These are phyloP conservation scores for Diglossa cyanea DNA, from an alignment of 2,797 vertebrate genomes.

Conservation along the genomic window DNA sequence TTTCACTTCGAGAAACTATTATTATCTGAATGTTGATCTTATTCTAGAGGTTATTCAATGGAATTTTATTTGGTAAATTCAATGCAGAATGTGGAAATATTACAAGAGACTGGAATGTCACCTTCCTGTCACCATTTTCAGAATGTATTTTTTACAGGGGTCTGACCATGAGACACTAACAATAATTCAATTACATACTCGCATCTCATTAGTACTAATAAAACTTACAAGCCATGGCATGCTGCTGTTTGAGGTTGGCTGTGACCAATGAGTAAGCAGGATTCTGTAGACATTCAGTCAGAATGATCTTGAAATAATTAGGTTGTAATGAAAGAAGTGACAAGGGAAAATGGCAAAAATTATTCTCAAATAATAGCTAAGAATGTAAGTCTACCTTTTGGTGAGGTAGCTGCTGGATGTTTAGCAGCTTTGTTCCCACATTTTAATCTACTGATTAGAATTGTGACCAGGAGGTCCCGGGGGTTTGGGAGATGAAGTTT, in stretches of 20 bases:
- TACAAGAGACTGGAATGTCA: not conserved
- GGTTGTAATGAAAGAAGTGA: not conserved
- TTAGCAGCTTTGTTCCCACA: not conserved
- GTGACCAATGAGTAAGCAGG: not conserved
- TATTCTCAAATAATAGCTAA: not conserved
- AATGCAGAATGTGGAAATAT: not conserved
- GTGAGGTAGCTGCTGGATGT: not conserved
- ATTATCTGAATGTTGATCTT: not conserved
- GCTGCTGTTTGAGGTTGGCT: not conserved
- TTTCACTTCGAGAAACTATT: not conserved
- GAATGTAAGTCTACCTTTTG: not conserved
- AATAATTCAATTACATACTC: slow-evolving; percentile 6
- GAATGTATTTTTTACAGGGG: not conserved
- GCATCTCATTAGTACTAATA: slow-evolving; percentile 15
- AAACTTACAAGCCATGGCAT: not conserved
- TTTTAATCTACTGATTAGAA: not conserved
- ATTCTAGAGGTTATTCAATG: not conserved
- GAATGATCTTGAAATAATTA: slow-evolving; percentile 4
- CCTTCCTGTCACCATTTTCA: not conserved
- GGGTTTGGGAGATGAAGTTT: not conserved
- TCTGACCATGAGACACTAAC: not conserved
- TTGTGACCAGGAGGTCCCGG: not conserved
- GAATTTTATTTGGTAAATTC: not conserved
- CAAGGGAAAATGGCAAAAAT: not conserved
- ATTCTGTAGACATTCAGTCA: not conserved